These are phyloP conservation scores for Gambusia yucatana DNA, from an alignment of 2,797 vertebrate species.

Conservation along the genomic window DNA sequence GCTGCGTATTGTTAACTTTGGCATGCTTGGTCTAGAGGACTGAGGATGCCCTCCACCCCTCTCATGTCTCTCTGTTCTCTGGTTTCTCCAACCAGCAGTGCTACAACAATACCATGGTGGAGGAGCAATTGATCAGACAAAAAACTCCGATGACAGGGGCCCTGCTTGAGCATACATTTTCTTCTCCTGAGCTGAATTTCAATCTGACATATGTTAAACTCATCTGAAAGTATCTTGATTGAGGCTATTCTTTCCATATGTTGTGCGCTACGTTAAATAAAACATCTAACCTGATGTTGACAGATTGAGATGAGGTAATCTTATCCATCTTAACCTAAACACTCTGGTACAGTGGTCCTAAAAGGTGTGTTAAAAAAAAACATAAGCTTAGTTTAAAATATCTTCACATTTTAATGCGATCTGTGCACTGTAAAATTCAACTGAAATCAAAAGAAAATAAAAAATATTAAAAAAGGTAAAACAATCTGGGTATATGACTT, in stretches of 20 bases:
- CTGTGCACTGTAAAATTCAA: background rate
- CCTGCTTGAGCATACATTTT: constrained; percentile 32
- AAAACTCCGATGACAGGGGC: constrained; percentile 37
- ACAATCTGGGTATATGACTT: background rate
- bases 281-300: constrained; percentile 39
- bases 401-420: background rate
- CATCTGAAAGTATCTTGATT: constrained; percentile 56
- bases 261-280: constrained; percentile 20
- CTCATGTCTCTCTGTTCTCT: constrained; percentile 10
- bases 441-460: background rate
- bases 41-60: constrained; percentile 34
- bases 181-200: constrained; percentile 40
- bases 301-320: constrained; percentile 52
- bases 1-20: constrained; percentile 73
- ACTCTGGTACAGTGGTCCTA: constrained; percentile 2
- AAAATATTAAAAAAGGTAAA: background rate
- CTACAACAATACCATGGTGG: constrained; percentile 43
- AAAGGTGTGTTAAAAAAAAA: background rate
- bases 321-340: constrained; percentile 25
- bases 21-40: constrained; percentile 44
- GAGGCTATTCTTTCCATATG: constrained; percentile 64
- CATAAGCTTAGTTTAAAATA: background rate
- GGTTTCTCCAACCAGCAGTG: constrained; percentile 36
- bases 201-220: constrained; percentile 58
- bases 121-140: constrained; percentile 38